Conservation (phyloP, 2,113 vertebrate species). For the Psittacara wagleri region DNA sequence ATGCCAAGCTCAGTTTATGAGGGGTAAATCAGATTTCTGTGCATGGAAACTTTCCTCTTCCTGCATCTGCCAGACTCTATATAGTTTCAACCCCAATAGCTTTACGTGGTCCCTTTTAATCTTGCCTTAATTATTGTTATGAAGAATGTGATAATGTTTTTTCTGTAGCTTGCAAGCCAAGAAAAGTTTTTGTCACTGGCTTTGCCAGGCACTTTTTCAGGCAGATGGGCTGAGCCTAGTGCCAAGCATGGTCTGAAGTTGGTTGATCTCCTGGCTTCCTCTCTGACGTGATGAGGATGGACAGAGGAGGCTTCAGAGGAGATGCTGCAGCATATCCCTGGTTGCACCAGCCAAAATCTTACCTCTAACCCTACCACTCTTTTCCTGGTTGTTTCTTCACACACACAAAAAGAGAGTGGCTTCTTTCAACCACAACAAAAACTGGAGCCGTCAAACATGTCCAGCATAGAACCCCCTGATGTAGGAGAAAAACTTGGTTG, state of each 20-base stretch:
- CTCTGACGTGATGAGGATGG: background rate
- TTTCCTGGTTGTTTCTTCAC: background rate
- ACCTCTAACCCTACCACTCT: background rate
- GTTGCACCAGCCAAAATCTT: background rate
- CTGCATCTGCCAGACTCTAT: too few relatives aligned
- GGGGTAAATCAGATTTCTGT: background rate
- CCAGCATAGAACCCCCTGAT: background rate
- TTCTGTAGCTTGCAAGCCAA: too few relatives aligned
- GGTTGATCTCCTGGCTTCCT: background rate
- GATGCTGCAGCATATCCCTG: background rate
- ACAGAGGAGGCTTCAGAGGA: background rate
- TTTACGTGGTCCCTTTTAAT: too few relatives aligned
- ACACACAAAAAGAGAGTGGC: too few relatives aligned
- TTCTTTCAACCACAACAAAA: background rate
- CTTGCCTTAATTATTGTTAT: too few relatives aligned
- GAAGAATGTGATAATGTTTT: too few relatives aligned
- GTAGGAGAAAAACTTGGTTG: background rate
- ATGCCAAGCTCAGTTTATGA: too few relatives aligned
- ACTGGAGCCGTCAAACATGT: rapidly evolving
- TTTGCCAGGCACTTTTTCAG: background rate
- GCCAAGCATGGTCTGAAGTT: background rate
- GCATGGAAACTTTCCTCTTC: too few relatives aligned
- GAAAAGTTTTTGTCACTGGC: too few relatives aligned
- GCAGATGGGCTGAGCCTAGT: background rate
- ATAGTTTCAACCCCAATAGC: too few relatives aligned